Conservation (phyloP, 2,888 invertebrate genomes). For the Cybosia mesomella region DNA sequence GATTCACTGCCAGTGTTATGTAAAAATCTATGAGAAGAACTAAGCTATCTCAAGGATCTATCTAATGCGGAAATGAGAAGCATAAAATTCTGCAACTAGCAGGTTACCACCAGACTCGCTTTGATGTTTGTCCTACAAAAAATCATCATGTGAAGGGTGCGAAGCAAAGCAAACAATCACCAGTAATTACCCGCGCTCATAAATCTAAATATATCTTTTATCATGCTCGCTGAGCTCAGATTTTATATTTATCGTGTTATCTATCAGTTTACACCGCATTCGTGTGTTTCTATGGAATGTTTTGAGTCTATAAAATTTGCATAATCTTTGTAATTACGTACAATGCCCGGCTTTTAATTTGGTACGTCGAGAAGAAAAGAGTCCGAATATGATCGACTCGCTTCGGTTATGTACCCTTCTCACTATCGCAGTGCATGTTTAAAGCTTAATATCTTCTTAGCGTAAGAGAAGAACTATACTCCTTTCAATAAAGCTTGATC, state of each 20-base stretch:
- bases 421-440: no score
- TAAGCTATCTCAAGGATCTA: not conserved
- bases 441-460: no score
- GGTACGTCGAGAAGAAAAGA: not conserved
- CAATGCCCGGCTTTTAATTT: not conserved
- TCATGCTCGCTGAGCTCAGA: conserved; percentile 17
- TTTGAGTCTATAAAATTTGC: not conserved
- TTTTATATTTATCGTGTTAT: conserved; percentile 13
- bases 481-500: no score
- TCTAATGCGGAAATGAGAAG: not conserved
- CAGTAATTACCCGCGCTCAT: conserved; percentile 20
- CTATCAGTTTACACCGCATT: conserved; percentile 2
- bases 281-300: not conserved
- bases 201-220: conserved; percentile 30
- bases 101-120: not conserved
- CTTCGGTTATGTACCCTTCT: no score
- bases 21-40: not conserved
- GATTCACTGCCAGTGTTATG: not conserved
- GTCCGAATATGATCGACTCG: no score
- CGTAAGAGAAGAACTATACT: no score
- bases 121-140: conserved; percentile 31
- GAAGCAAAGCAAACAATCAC: conserved; percentile 18
- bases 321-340: not conserved
- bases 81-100: not conserved
- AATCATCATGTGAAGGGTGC: conserved; percentile 34